Conservation (phyloP, 1,140 invertebrate species). For the Trinorchestia longiramus region DNA sequence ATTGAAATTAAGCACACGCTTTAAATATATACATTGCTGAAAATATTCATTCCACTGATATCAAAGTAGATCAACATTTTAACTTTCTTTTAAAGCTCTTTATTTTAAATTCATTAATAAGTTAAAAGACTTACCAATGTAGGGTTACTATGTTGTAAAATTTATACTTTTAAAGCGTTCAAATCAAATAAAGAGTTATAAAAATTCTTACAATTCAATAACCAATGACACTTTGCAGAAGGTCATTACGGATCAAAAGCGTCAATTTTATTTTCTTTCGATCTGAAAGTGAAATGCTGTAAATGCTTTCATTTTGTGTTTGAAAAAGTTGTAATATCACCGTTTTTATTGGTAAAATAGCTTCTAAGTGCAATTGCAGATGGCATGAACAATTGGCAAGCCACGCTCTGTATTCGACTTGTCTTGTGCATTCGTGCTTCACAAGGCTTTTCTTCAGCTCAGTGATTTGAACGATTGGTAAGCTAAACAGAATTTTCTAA, state of each 20-base stretch:
- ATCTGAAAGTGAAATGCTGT: too few species aligned
- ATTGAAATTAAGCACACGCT: background rate
- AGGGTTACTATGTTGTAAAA: background rate
- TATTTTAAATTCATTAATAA: background rate
- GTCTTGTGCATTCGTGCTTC: background rate
- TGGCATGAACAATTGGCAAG: too few species aligned
- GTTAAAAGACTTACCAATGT: background rate
- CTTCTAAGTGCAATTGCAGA: too few species aligned
- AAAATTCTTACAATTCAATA: background rate
- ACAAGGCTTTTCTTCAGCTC: background rate
- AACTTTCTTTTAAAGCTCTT: background rate
- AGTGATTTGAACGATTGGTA: background rate
- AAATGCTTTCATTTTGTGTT: too few species aligned
- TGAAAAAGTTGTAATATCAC: too few species aligned
- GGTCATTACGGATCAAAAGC: too few species aligned
- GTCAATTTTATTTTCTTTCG: too few species aligned
- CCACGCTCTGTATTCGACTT: too few species aligned
- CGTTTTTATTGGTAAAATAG: too few species aligned
- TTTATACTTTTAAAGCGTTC: background rate
- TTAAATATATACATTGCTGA: background rate
- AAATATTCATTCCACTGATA: too few species aligned
- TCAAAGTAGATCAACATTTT: background rate
- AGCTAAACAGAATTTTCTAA: background rate
- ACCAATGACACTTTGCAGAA: too few species aligned
- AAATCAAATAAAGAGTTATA: background rate